Evolutionary conservation across 23 tunicate genomes (phyloP).

Genomic region (Trididemnum clinides): DNA sequence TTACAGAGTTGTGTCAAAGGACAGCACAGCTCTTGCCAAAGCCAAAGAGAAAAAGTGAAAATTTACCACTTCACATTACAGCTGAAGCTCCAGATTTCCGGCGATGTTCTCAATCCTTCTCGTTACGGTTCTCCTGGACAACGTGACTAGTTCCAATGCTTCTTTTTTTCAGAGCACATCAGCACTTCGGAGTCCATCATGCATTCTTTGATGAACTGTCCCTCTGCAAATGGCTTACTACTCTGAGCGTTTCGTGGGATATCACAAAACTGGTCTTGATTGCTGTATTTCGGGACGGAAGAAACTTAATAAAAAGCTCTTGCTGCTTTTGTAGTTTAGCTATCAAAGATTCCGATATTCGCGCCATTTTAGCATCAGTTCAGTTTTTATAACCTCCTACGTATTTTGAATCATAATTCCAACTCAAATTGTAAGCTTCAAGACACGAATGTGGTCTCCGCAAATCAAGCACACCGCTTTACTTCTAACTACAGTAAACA

Average conservation of each 20-base stretch:
- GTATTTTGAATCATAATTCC: slow-evolving; percentile 36
- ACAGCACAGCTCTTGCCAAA: slow-evolving; percentile 24
- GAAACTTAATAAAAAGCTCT: not conserved
- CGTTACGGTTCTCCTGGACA: slow-evolving; percentile 33
- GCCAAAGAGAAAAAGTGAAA: slow-evolving; percentile 7
- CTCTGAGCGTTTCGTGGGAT: slow-evolving; percentile 30
- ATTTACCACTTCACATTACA: slow-evolving; percentile 5
- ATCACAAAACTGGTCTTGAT: slow-evolving; percentile 42
- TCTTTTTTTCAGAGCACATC: slow-evolving; percentile 29
- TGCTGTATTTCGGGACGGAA: too few species aligned
- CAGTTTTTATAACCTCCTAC: slow-evolving; percentile 6
- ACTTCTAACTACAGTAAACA: not conserved
- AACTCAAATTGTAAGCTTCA: slow-evolving; percentile 34
- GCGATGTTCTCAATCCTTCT: slow-evolving; percentile 37
- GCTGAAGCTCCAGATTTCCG: slow-evolving; percentile 16
- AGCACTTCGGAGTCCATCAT: not conserved
- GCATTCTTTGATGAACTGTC: not conserved
- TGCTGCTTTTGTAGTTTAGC: slow-evolving; percentile 18
- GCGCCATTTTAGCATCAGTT: slow-evolving; percentile 26
- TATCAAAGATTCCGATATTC: slow-evolving; percentile 18
- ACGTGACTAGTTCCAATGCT: slow-evolving; percentile 7
- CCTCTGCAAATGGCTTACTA: slow-evolving; percentile 39
- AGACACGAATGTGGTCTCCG: slow-evolving; percentile 11
- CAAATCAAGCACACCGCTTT: slow-evolving; percentile 20
- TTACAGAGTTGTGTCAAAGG: too few species aligned